These are phyloP conservation scores for Synaphobranchus kaupii DNA, from an alignment of 2,797 vertebrate species.

Conservation along the genomic window DNA sequence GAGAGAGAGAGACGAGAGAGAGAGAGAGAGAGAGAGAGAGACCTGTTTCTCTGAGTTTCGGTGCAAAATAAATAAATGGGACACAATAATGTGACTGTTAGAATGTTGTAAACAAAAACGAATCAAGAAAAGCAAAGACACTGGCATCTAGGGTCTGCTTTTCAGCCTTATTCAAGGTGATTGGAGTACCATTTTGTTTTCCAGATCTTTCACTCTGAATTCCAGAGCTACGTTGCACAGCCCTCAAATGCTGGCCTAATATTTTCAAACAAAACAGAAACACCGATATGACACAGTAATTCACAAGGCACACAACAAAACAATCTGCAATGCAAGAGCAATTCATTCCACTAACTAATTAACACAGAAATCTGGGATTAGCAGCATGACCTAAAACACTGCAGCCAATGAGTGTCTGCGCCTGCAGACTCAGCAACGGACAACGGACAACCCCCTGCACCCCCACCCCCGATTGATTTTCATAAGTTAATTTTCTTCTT, in stretches of 20 bases:
- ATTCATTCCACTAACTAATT: neutral
- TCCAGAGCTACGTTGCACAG: neutral
- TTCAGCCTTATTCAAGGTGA: neutral
- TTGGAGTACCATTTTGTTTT: neutral
- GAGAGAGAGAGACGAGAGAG: neutral
- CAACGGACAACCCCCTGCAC: neutral
- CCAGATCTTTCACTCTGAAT: neutral
- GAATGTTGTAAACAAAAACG: neutral
- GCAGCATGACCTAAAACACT: neutral
- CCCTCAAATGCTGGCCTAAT: neutral
- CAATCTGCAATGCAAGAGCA: neutral
- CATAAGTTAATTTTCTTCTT: constrained; percentile 1
- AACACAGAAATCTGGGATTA: neutral
- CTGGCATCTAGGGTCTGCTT: neutral
- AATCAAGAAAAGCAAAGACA: constrained; percentile 6
- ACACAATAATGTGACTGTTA: neutral
- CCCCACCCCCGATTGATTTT: neutral
- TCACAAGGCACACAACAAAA: neutral
- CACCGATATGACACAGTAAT: too few species aligned
- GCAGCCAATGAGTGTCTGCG: neutral
- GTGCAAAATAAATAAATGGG: neutral
- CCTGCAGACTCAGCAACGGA: neutral
- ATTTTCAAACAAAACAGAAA: neutral
- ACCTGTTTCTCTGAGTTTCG: constrained; percentile 2
- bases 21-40: neutral